Base-by-base conservation (phyloP, 2,113 vertebrate species). In the Puma concolor region DNA sequence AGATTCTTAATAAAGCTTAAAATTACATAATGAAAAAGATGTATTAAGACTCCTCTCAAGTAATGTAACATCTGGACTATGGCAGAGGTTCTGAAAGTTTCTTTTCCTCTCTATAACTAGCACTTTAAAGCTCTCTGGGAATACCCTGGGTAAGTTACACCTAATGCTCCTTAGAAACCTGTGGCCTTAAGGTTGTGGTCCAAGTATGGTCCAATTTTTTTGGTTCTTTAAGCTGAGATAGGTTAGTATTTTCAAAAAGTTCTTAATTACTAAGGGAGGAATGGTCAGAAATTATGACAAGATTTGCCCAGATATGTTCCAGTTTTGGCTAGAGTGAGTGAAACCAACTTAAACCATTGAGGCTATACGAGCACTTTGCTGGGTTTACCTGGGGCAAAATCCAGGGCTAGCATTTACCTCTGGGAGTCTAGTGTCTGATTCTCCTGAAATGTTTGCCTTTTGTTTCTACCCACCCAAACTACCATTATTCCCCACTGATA, bases 1-100 rank as follows among this genome's bases (percentile, higher is more conserved):
- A 93, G n/a, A 66, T 85, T 94, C n/a, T 86, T 95, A 52, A 67
- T 15, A 93, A 88, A 96, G 72, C 41, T 91, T 64, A 60, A 88
- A 84, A 82, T 88, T 85, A 50, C 21, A 15, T 15, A 33, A 33
- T 60, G 19, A 83, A 88, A 92, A 90, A 86, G 29, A 44, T 64
- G 29, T 85, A 48, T 77, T 93, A 27, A 93, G 15, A 88, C 8
- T 83, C 31, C 86, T 81, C 84, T 69, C n/a, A 80, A 90, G 74
- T 87, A 17, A 77, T 60, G 17, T 89, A 54, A 44, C 31, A 57
- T 29, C 60, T 83, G 23, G 44, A 54, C 12, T 54, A 23, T 36
- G 54, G 36, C 63, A 79, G 50, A 89, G 33, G n/a, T 69, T 82
- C 81, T 72, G 41, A 52, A 54, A 86, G 41, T 87, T 31, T 17